Conservation (phyloP, 2,888 invertebrate genomes). For the Trichogramma dendrolimi region DNA sequence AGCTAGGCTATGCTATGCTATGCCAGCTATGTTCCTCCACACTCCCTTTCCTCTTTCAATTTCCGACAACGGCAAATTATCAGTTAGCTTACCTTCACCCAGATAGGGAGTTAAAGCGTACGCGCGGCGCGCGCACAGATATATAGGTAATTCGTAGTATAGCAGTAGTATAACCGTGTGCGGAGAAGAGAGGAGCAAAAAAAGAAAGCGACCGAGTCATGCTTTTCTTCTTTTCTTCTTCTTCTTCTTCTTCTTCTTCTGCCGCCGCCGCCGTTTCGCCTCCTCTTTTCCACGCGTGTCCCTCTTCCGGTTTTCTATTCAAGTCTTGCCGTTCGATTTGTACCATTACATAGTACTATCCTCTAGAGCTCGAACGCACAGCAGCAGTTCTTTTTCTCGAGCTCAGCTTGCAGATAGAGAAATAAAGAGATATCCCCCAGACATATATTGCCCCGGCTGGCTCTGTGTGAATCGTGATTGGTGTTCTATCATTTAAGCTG, state of each 20-base stretch:
- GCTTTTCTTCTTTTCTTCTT: too few species aligned
- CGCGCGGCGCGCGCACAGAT: too few species aligned
- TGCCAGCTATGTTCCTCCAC: too few species aligned
- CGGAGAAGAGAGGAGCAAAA: too few species aligned
- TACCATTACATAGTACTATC: neutral
- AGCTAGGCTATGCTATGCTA: too few species aligned
- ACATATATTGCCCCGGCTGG: conserved; percentile 5
- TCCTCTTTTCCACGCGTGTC: neutral
- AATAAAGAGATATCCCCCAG: conserved; percentile 8
- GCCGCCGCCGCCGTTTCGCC: neutral
- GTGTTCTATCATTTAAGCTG: conserved; percentile 23
- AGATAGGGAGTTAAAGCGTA: too few species aligned
- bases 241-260: too few species aligned
- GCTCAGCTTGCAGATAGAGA: conserved; percentile 6
- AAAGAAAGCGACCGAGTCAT: too few species aligned
- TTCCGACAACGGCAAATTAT: conserved; percentile 13
- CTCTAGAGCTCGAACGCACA: too few species aligned
- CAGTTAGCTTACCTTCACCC: neutral
- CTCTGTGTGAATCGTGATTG: conserved; percentile 13
- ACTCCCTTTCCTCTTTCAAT: conserved; percentile 4
- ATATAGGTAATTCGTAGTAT: too few species aligned
- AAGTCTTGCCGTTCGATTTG: conserved; percentile 9
- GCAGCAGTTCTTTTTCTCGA: too few species aligned
- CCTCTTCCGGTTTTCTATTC: neutral
- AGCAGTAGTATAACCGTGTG: too few species aligned